A percentile compares a stretch with the other conserved stretches of the same genome.
Conservation (phyloP, 2,797 vertebrate species). For the Clarias pachynema region DNA sequence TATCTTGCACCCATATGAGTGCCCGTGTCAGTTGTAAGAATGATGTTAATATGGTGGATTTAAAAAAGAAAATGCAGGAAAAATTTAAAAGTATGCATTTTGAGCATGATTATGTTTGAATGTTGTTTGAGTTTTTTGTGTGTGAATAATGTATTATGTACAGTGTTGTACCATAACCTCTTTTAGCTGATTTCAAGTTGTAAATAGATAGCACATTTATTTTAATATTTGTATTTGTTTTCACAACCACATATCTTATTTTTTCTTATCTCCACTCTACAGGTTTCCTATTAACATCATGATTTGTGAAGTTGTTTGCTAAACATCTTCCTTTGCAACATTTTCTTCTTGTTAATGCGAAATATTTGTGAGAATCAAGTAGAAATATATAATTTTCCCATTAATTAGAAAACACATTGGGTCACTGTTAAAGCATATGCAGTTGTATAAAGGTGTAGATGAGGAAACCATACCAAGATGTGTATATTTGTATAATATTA, state of each 20-base stretch:
- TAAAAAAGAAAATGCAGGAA: slow-evolving; percentile 10
- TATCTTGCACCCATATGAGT: slow-evolving; percentile 3
- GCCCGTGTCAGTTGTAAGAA: slow-evolving; percentile 13
- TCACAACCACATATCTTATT: not conserved
- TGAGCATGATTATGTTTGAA: slow-evolving; percentile 46
- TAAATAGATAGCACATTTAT: slow-evolving; percentile 64
- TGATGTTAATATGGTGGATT: not conserved
- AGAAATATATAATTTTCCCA: not conserved
- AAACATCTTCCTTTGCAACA: slow-evolving; percentile 25
- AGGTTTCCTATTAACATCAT: not conserved
- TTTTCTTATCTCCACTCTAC: not conserved
- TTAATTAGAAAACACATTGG: slow-evolving; percentile 26
- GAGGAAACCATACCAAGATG: slow-evolving; percentile 14
- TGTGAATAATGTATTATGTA: slow-evolving; percentile 43
- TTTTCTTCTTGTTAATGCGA: slow-evolving; percentile 10
- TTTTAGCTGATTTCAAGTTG: slow-evolving; percentile 66
- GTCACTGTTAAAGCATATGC: slow-evolving; percentile 13
- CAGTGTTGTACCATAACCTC: slow-evolving; percentile 58
- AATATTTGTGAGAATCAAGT: slow-evolving; percentile 9
- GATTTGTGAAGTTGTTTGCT: slow-evolving; percentile 32
- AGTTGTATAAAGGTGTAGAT: slow-evolving; percentile 35
- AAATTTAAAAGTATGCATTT: slow-evolving; percentile 30
- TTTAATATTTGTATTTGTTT: slow-evolving; percentile 57
- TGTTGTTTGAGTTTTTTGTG: slow-evolving; percentile 42
- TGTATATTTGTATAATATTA: slow-evolving; percentile 34